Evolutionary conservation across 2,888 invertebrate species (phyloP), one percentile per base, ranked within the genome.

Genomic region (Formica aserva): DNA sequence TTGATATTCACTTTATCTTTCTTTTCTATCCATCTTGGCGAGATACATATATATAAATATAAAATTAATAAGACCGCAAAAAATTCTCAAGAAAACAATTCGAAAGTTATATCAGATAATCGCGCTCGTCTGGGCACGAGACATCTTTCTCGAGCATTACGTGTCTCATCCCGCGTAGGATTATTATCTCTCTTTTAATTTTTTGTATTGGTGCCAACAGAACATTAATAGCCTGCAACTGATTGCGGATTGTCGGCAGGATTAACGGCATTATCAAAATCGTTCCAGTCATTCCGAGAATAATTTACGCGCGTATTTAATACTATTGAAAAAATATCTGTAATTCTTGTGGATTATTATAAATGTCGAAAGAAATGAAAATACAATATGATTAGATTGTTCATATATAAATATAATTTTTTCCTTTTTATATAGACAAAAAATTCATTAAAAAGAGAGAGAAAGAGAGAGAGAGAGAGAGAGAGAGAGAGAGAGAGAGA

Each of bases 201-300:
- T 71, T 84, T 87, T 90, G 81, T 84, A 81, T 74, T 83, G 55
- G 32, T 90, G 89, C 86, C 90, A 89, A 83, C 83, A 45, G 82
- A 48, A 18, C 82, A 82, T 85, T 88, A 85, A 86, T 77, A 82
- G 80, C 82, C 74, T 63, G 72, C 62, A 78, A 84, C 83, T 78
- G 83, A 18, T 82, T 83, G 78, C 82, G 82, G 82, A 77, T 69
- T 85, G 75, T 85, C 69, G 52, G 3, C 66, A 62, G 60, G 75
- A 89, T 87, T 80, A 76, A 82, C 48, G 55, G 52, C 5, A 65
- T 52, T 67, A 78, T 72, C 82, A 45, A 83, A 87, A 13, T 65
- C 32, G 57, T 78, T 45, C 45, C 60, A 80, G 69, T 55, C 45
- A 48, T 66, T 41, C 18, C 57, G 9, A 45, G 72, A 74, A 78